A percentile compares a stretch with the other conserved stretches of the same genome.
Evolutionary conservation across 2,797 vertebrate genomes (phyloP).

Genomic region (Rhinella marina): DNA sequence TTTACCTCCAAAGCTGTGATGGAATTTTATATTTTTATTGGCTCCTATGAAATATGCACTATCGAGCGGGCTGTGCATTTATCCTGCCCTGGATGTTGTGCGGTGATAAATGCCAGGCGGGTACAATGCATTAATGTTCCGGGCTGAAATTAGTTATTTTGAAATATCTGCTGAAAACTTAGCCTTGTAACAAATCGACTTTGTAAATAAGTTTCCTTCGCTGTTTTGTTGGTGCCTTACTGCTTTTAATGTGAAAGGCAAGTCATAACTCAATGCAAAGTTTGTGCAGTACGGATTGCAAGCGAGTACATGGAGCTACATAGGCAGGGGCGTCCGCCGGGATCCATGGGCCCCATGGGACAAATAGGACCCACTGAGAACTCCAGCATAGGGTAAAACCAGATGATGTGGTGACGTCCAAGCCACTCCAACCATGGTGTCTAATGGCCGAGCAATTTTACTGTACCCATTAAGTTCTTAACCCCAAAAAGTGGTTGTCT

Average conservation of each 20-base stretch:
- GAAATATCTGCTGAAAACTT: conserved; percentile 34
- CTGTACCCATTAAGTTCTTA: too few species aligned
- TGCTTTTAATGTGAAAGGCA: background rate
- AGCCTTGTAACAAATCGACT: conserved; percentile 13
- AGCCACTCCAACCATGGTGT: too few species aligned
- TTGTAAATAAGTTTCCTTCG: conserved; percentile 30
- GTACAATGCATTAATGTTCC: conserved; percentile 40
- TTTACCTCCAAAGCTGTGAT: conserved; percentile 48
- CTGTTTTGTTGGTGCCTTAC: conserved; percentile 5
- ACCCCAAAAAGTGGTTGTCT: too few species aligned
- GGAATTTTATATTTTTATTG: conserved; percentile 52
- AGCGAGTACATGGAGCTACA: background rate
- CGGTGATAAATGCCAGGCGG: conserved; percentile 37
- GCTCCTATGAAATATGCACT: conserved; percentile 40
- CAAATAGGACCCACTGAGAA: background rate
- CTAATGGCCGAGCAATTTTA: too few species aligned
- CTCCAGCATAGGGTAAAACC: too few species aligned
- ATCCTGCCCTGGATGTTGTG: conserved; percentile 33
- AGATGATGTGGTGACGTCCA: too few species aligned
- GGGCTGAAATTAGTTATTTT: conserved; percentile 34
- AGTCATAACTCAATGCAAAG: background rate
- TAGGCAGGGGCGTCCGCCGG: background rate
- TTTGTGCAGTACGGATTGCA: background rate
- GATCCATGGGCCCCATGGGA: background rate
- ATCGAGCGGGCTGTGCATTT: conserved; percentile 36